Conservation (phyloP, 1,140 invertebrate species). For the silkworm (Bombyx mori) region DNA sequence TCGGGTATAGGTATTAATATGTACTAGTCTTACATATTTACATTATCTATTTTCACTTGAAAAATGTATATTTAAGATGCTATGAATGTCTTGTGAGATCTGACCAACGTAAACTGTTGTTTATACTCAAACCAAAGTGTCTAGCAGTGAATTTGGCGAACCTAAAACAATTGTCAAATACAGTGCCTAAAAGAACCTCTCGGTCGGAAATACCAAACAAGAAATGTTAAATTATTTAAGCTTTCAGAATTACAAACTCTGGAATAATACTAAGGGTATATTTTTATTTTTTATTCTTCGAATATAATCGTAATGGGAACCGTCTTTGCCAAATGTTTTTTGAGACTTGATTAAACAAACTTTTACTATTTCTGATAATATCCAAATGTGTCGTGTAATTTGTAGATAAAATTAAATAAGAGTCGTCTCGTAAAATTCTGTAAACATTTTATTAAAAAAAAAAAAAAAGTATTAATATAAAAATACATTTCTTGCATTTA, state of each 20-base stretch:
- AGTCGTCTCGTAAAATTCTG: too few relatives aligned
- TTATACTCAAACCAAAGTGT: slow-evolving; percentile 4
- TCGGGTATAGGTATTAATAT: slow-evolving; percentile 45
- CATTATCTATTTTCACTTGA: slow-evolving; percentile 18
- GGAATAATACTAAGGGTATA: slow-evolving; percentile 46
- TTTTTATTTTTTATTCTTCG: slow-evolving; percentile 45
- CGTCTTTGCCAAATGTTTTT: slow-evolving; percentile 54
- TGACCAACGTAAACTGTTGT: slow-evolving; percentile 12
- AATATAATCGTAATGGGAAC: slow-evolving; percentile 19
- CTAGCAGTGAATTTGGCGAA: slow-evolving; percentile 33
- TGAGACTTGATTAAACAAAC: slow-evolving; percentile 1
- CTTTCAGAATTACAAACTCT: slow-evolving; percentile 50
- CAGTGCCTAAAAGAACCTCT: slow-evolving; percentile 67
- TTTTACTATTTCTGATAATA: too few relatives aligned
- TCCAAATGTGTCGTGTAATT: too few relatives aligned
- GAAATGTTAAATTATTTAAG: slow-evolving; percentile 37
- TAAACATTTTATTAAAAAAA: too few relatives aligned
- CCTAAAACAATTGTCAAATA: slow-evolving; percentile 19
- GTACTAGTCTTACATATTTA: slow-evolving; percentile 42
- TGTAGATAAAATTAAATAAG: too few relatives aligned
- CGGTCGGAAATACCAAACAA: slow-evolving; percentile 26
- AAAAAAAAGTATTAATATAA: too few relatives aligned
- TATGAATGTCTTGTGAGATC: slow-evolving; percentile 15
- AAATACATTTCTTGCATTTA: too few relatives aligned
- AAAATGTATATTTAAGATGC: slow-evolving; percentile 17